Evolutionary conservation across 2,888 invertebrate species (phyloP), one percentile per base, ranked within the genome.

Genomic region (Netelia fuscicornis): DNA sequence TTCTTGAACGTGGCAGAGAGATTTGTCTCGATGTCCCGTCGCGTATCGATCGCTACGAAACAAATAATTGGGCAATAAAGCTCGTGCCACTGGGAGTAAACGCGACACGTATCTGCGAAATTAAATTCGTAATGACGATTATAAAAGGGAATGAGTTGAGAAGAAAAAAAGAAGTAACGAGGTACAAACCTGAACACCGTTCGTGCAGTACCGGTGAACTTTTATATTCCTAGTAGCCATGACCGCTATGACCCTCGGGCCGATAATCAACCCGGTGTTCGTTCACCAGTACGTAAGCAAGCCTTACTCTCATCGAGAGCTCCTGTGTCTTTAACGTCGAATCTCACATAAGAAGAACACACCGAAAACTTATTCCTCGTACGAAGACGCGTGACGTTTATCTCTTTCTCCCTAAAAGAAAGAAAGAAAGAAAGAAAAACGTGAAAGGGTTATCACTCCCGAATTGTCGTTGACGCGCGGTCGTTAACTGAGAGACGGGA

Each of bases 171-270:
- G 9, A 60, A 62, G 25, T 11, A 72, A 42, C 48, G 8, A 10
- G 11, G 10, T 42, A 75, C 68, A 6, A 81, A 75, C 83, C 68
- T 68, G 68, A 68, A 70, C 23, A 56, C 71, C 25, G 54, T 37
- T 62, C 30, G 56, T 64, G 48, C 56, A 70, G 79, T 8, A 60
- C 60, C 71, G 77, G 37, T 76, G 54, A 20, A 48, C 13, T n/a
- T 30, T 62, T 42, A 52, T 74, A 75, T 83, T 56, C 79, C 48
- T 44, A 30, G 56, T 60, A 70, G 48, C 75, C 83, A 83, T 83
- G 79, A 83, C 79, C 83, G 79, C 70, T 48, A 75, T 71, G 80
- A 75, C 42, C 83, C 79, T 5, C 52, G 62, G 64, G 75, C 54
- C 37, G 74, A 42, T 68, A 70, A 83, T 48, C 54, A 79, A 70